Conservation (phyloP, 92 coral and sea anemone genomes). For the Phenganax stokvisi region DNA sequence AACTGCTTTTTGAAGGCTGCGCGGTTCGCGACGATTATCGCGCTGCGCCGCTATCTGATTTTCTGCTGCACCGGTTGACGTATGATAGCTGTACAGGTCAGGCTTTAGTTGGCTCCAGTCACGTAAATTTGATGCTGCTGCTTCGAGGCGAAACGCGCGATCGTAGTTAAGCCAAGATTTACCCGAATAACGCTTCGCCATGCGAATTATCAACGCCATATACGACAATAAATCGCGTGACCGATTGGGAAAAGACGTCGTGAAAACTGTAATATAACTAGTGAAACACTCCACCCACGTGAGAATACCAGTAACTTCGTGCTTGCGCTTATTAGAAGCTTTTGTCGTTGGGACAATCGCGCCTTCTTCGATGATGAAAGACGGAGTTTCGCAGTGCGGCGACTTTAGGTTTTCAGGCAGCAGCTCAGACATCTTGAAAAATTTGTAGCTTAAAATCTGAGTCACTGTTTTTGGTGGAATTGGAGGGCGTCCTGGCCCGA, state of each 20-base stretch:
- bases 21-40: slow-evolving; percentile 7
- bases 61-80: not conserved
- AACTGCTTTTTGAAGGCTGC: not conserved
- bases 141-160: slow-evolving; percentile 22
- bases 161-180: not conserved
- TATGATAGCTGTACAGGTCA: slow-evolving; percentile 11
- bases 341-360: not conserved
- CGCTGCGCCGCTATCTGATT: not conserved
- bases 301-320: not conserved
- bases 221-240: no score
- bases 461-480: slow-evolving; percentile 11
- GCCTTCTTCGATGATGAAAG: not conserved
- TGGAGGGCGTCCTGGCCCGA: slow-evolving; percentile 14
- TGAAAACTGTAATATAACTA: not conserved
- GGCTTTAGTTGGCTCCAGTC: slow-evolving; percentile 24
- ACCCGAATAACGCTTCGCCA: slow-evolving; percentile 12
- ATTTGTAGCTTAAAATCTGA: not conserved
- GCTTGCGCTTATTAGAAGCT: not conserved
- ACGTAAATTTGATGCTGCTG: slow-evolving; percentile 7
- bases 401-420: not conserved
- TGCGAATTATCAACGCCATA: not conserved
- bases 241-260: no score
- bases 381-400: not conserved
- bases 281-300: not conserved
- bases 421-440: not conserved